Evolutionary conservation across 2,888 invertebrate species (phyloP).

Genomic region (Microchrysa polita): DNA sequence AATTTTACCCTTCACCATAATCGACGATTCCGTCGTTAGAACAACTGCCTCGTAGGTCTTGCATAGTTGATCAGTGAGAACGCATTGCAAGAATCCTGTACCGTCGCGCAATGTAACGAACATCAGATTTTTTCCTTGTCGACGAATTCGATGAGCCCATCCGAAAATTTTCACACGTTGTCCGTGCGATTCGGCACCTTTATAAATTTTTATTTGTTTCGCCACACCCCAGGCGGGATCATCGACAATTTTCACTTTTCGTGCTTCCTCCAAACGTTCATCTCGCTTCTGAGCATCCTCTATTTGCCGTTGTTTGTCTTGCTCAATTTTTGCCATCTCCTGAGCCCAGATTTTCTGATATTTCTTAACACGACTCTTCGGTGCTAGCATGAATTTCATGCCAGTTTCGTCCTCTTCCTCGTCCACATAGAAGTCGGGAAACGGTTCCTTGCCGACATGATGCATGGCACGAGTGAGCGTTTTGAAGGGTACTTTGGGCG

Average conservation of each 20-base stretch:
- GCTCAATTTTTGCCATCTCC: conserved; percentile 85
- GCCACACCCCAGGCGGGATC: conserved; percentile 82
- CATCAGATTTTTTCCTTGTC: conserved; percentile 92
- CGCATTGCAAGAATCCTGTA: conserved; percentile 93
- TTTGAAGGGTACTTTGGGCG: conserved; percentile 86
- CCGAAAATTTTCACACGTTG: conserved; percentile 86
- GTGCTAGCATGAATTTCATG: conserved; percentile 78
- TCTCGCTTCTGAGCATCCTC: conserved; percentile 83
- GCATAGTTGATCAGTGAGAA: conserved; percentile 84
- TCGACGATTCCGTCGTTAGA: conserved; percentile 89
- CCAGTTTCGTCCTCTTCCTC: conserved; percentile 73
- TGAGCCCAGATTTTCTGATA: conserved; percentile 71
- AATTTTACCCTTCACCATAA: conserved; percentile 83
- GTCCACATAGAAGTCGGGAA: conserved; percentile 87
- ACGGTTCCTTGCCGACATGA: conserved; percentile 84
- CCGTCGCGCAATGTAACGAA: conserved; percentile 97
- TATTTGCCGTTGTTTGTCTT: conserved; percentile 79
- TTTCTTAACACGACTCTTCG: conserved; percentile 96
- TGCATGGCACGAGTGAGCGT: conserved; percentile 90
- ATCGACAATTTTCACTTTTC: conserved; percentile 79
- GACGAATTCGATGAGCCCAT: conserved; percentile 95
- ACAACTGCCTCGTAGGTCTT: conserved; percentile 91
- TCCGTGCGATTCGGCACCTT: conserved; percentile 70
- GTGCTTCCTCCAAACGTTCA: conserved; percentile 93
- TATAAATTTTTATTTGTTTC: conserved; percentile 77